Base-by-base conservation (phyloP, 2,113 vertebrate genomes). In the Varanus komodoensis region DNA sequence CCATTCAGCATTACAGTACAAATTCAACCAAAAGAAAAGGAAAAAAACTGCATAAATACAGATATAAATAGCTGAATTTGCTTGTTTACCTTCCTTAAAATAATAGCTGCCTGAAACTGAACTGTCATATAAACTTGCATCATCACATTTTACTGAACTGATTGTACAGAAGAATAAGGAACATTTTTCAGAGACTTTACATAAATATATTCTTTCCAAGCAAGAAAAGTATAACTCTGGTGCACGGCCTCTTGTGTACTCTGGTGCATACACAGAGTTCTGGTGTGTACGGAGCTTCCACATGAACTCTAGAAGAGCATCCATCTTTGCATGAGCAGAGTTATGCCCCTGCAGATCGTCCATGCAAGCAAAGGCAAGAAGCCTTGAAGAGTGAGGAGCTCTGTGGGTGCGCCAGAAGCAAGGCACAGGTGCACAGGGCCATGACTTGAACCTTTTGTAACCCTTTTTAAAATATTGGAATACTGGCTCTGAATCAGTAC, bases 1-100 rank as follows among this genome's bases (percentile, higher is more conserved):
- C 87, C 90, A 87, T 89, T 74, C 94, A 91, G 88, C 90, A 92
- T 93, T 86, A 93, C 86, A 86, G 90, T 80, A 91, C 77, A 85
- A 94, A 81, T 88, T 91, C 87, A 95, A 82, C 79, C 52, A 90
- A 93, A 78, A 91, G 38, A 44, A 44, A 44, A 44, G 3, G 38
- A 44, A 44, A 44, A 44, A 44, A 44, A 44, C 38, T 44, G 3
- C 38, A 44, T 44, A 44, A 44, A 44, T 44, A 44, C 38, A 44
- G 38, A 1, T 44, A 44, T 44, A 94, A 90, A 94, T 2, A 38
- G 19, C 27, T 32, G n/a, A 48, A 86, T 9, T 19, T 85, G 83
- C 71, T 84, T 38, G 9, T 83, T 4, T 86, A 80, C 84, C 89
- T 89, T 78, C 7, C 25, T 68, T 89, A 61, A 64, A 78, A 3